phyloP scores from a whole-genome alignment of 2,797 vertebrate species.

The Rhinichthys osculus region DNA sequence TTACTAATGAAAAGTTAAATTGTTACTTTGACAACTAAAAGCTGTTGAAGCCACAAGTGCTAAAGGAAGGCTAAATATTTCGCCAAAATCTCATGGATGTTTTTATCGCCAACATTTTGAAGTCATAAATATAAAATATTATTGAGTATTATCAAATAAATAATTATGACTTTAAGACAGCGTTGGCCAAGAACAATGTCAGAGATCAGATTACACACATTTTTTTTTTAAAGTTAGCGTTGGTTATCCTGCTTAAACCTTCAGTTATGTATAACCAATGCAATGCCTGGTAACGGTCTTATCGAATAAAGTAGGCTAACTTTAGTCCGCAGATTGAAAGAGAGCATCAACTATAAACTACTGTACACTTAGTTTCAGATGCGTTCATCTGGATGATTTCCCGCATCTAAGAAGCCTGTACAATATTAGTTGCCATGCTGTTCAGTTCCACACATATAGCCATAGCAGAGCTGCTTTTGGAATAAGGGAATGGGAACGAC shows the following conservation, averaged over 20 bases:
- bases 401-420: constrained; percentile 8
- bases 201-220: too few species aligned
- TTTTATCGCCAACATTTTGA: neutral
- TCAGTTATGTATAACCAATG: neutral
- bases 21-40: neutral
- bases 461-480: neutral
- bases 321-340: neutral
- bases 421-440: constrained; percentile 20
- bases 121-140: neutral
- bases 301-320: neutral
- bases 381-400: constrained; percentile 4
- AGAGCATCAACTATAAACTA: neutral
- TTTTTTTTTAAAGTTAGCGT: neutral
- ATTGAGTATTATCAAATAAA: neutral
- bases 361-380: neutral
- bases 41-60: constrained; percentile 17
- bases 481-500: neutral
- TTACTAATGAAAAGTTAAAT: neutral
- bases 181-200: neutral
- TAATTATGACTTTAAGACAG: neutral
- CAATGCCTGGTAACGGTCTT: neutral
- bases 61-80: neutral
- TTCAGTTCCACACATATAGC: neutral
- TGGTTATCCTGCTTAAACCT: neutral
- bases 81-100: neutral